Percentiles rank a stretch among this genome's conserved stretches.
Evolutionary conservation across 2,888 invertebrate genomes (phyloP).

Genomic region (Meloe dianella): DNA sequence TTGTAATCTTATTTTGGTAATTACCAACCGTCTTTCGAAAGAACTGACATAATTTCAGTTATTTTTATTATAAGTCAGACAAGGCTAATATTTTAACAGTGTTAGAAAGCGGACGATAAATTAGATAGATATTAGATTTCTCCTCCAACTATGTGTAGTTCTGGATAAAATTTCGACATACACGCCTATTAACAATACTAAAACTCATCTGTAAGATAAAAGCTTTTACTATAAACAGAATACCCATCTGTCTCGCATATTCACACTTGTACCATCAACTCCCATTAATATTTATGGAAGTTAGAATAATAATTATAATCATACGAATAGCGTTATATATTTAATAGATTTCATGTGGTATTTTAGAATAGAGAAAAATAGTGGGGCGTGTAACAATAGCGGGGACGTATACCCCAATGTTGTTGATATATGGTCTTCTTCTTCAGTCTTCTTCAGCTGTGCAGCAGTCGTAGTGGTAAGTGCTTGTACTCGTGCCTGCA

Average conservation of each 20-base stretch:
- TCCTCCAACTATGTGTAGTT: neutral
- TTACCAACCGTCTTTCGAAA: neutral
- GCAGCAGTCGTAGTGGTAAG: neutral
- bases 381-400: constrained; percentile 5
- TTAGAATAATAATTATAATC: too few species aligned
- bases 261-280: too few species aligned
- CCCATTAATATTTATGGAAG: too few species aligned
- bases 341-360: neutral
- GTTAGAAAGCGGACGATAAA: neutral
- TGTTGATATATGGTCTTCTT: constrained; percentile 2
- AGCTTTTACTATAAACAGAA: neutral
- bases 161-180: neutral
- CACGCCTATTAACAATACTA: neutral
- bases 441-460: constrained; percentile 7
- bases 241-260: too few species aligned
- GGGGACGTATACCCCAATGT: neutral
- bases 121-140: neutral
- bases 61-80: too few species aligned
- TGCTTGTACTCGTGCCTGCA: neutral
- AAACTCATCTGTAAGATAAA: neutral
- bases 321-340: neutral
- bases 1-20: neutral
- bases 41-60: too few species aligned
- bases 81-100: too few species aligned
- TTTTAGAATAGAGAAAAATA: neutral